Evolutionary conservation across 2,797 vertebrate genomes (phyloP).

Genomic region (Sebastes kiyomatsui): DNA sequence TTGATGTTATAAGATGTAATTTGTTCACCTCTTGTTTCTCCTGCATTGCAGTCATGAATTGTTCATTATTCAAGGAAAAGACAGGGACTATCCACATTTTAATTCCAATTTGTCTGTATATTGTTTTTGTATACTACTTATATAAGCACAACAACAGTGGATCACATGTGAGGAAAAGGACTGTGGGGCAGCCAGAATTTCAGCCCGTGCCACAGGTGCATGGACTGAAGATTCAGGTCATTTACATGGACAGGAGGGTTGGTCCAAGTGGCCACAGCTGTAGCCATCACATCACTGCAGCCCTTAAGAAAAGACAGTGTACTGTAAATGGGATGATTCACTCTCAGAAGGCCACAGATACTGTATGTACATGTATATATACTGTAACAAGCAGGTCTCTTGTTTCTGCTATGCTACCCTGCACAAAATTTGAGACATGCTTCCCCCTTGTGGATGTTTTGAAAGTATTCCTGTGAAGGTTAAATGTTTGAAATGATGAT

Average conservation of each 20-base stretch:
- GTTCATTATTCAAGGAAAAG: not conserved
- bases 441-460: conserved; percentile 72
- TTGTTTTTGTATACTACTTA: not conserved
- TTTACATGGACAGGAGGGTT: conserved; percentile 75
- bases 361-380: not conserved
- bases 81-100: not conserved
- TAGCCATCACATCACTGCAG: conserved; percentile 64
- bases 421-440: conserved; percentile 58
- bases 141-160: conserved; percentile 19
- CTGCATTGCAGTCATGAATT: not conserved
- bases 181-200: conserved; percentile 3
- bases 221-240: conserved; percentile 21
- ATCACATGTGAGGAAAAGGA: conserved; percentile 25
- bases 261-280: conserved; percentile 84
- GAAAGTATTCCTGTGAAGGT: not conserved
- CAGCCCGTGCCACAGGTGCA: conserved; percentile 10
- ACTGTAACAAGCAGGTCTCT: not conserved
- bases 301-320: conserved; percentile 34
- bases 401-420: not conserved
- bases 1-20: not conserved
- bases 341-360: not conserved
- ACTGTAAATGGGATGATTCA: not conserved
- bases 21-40: not conserved
- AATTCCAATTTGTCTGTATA: not conserved
- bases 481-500: not conserved